These are phyloP conservation scores for Acrocephalus arundinaceus DNA, from an alignment of 2,113 vertebrate genomes.

Conservation along the genomic window DNA sequence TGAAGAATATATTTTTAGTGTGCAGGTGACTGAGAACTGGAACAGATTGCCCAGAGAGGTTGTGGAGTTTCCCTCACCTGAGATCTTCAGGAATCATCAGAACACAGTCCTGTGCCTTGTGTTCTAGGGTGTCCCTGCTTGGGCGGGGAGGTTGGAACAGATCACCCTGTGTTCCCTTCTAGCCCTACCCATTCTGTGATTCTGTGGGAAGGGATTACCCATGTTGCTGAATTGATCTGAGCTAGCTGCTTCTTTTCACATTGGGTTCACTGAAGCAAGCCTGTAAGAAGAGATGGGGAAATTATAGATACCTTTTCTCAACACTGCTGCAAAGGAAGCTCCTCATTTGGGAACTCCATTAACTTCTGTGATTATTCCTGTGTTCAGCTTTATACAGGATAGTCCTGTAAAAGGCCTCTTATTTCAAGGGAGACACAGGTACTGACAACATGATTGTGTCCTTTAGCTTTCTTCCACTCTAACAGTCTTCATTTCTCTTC, in stretches of 20 bases:
- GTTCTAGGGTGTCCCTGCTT: background rate
- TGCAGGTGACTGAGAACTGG: rapidly evolving
- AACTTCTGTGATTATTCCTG: background rate
- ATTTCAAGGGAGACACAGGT: background rate
- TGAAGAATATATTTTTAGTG: background rate
- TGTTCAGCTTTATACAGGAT: background rate
- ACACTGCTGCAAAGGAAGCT: background rate
- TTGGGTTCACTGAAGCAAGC: background rate
- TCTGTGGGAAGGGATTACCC: background rate
- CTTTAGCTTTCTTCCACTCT: background rate
- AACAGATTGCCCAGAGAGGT: background rate
- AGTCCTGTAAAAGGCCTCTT: background rate
- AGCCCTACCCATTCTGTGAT: background rate
- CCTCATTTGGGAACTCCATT: background rate
- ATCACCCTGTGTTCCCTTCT: background rate
- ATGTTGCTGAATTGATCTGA: background rate
- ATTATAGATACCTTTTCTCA: background rate
- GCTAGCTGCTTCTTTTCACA: background rate
- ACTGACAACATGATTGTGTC: background rate
- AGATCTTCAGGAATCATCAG: background rate
- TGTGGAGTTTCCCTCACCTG: rapidly evolving
- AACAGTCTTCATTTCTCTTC: background rate
- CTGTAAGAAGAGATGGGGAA: background rate
- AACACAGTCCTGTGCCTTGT: background rate
- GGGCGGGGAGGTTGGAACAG: background rate